Conservation (phyloP, 2,888 invertebrate species). For the Sinopyrophorus schimmeli region DNA sequence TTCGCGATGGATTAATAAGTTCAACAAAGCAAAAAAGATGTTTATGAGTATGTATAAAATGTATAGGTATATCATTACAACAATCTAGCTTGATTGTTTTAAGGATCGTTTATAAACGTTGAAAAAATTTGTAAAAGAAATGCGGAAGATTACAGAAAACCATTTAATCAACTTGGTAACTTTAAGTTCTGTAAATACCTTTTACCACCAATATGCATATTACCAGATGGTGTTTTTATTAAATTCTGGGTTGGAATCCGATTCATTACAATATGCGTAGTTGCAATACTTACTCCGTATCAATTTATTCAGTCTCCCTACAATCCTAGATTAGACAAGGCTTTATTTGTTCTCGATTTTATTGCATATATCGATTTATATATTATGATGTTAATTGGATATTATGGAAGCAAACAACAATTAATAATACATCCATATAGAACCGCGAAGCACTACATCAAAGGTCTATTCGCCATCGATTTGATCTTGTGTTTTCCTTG, state of each 20-base stretch:
- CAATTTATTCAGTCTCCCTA: conserved; percentile 32
- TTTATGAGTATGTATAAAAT: background rate
- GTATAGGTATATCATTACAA: background rate
- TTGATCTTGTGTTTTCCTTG: conserved; percentile 58
- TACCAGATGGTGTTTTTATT: conserved; percentile 42
- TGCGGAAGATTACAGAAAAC: conserved; percentile 35
- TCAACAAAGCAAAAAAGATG: background rate
- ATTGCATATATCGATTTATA: conserved; percentile 59
- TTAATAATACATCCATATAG: conserved; percentile 60
- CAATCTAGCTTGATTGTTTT: conserved; percentile 24
- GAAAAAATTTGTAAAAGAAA: conserved; percentile 33
- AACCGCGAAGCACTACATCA: conserved; percentile 58
- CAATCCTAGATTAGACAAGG: conserved; percentile 18
- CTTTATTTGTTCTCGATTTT: conserved; percentile 52
- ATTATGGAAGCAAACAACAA: conserved; percentile 58
- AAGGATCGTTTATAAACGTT: conserved; percentile 40
- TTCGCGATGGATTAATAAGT: too few species aligned
- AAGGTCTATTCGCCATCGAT: conserved; percentile 57
- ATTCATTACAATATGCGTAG: conserved; percentile 19
- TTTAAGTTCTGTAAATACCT: conserved; percentile 40
- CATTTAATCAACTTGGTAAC: conserved; percentile 36
- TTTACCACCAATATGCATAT: conserved; percentile 42
- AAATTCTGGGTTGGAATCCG: conserved; percentile 40
- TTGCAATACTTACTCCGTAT: conserved; percentile 32
- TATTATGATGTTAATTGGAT: conserved; percentile 59